Evolutionary conservation across 2,113 vertebrate species (phyloP), one percentile per base, ranked within the genome.

Genomic region (Serinus canaria): DNA sequence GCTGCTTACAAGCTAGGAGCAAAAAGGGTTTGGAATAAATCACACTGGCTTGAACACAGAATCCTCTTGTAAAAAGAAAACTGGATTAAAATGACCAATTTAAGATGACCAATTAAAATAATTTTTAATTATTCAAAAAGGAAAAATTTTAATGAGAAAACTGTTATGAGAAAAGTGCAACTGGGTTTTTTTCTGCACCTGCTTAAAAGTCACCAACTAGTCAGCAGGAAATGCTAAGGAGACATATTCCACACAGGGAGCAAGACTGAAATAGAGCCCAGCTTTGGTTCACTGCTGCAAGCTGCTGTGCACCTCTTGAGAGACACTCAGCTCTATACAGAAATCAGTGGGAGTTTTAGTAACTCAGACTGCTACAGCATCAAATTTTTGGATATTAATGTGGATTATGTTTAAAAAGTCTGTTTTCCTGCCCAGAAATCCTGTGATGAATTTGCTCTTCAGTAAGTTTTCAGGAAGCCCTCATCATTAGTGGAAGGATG

Each of bases 281-380:
- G 67, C 83, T 90, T 60, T 67, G 60, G 78, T 85, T 95, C 83
- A 78, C 44, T 90, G 67, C 79, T 93, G 62, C 66, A 79, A 91
- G 68, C 74, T 96, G 87, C 72, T 76, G 59, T 75, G 37, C 47
- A 58, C 37, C 69, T 85, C 76, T 79, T 84, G 82, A 96, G 60
- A 85, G 89, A 79, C 47, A 81, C 60, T 85, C 59, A 15, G 62
- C 78, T 91, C 74, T 63, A 52, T 49, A 56, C 47, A 72, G 78
- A 94, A 95, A 83, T 59, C 76, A 87, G 88, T 59, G 76, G 79
- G 80, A 94, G 49, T 75, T 90, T 70, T 41, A 94, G 72, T 90
- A 89, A 88, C 72, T 94, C 93, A 89, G 74, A 58, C 70, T 68
- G 79, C 43, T 92, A 58, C 11, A 82, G 72, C 62, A 83, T 70